A percentile compares a stretch with the other conserved stretches of the same genome.
Conservation (phyloP, 1,140 invertebrate genomes). For the Liolophura sinensis region DNA sequence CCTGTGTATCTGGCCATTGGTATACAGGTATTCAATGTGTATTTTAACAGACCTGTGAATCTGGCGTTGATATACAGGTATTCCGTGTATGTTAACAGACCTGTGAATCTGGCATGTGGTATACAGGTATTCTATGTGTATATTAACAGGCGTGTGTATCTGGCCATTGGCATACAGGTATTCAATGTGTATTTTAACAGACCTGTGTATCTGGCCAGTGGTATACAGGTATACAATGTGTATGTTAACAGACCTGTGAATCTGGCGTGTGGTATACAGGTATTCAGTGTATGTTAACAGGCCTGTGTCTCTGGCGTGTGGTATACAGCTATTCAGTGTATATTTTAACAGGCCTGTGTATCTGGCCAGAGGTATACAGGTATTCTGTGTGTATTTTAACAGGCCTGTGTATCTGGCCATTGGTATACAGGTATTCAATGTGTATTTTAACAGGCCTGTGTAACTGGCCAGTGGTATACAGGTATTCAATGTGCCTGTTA, state of each 20-base stretch:
- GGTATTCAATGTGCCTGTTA: too few relatives aligned
- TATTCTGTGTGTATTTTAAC: too few relatives aligned
- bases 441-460: conserved; percentile 81
- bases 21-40: conserved; percentile 99
- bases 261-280: not conserved
- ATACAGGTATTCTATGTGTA: conserved; percentile 91
- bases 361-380: too few relatives aligned
- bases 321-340: conserved; percentile 54
- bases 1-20: conserved; percentile 97
- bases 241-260: not conserved
- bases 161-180: not conserved
- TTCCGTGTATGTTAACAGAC: too few relatives aligned
- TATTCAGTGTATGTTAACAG: too few relatives aligned
- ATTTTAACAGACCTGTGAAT: too few relatives aligned
- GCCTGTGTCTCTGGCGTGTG: conserved; percentile 97
- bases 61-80: too few relatives aligned
- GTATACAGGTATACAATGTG: too few relatives aligned
- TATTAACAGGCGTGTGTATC: too few relatives aligned
- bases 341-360: too few relatives aligned
- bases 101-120: conserved; percentile 98
- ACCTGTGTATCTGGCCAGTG: conserved; percentile 73
- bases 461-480: conserved; percentile 98
- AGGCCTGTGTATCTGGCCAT: conserved; percentile 64
- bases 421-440: too few relatives aligned
- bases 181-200: conserved; percentile 3